Evolutionary conservation across 2,888 invertebrate species (phyloP).

Genomic region (Eilema griseolum): DNA sequence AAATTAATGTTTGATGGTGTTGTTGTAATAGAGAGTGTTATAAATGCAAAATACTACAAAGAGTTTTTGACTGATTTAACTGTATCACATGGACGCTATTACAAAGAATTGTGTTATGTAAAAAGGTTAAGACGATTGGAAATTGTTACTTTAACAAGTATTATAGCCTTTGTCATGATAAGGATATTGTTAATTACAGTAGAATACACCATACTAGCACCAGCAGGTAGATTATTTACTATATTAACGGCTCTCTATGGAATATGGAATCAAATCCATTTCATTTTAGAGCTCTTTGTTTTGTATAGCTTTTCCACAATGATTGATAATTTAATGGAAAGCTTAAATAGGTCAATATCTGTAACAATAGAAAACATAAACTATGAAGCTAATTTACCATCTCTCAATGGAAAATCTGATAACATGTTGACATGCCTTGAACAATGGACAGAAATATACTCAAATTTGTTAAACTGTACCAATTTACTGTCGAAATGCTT

Average conservation of each 20-base stretch:
- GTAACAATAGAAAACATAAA: not conserved
- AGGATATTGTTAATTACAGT: not conserved
- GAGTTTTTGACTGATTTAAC: not conserved
- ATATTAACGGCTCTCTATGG: not conserved
- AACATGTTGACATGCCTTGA: not conserved
- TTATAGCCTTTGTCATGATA: not conserved
- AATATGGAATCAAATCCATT: not conserved
- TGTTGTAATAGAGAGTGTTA: not conserved
- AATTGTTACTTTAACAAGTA: not conserved
- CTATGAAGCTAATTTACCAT: not conserved
- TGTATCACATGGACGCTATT: not conserved
- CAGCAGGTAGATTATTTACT: not conserved
- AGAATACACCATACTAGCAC: too few relatives aligned
- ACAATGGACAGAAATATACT: constrained; percentile 21
- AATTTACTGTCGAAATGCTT: constrained; percentile 18
- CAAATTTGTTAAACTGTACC: constrained; percentile 20
- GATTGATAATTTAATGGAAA: not conserved
- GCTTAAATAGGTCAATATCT: not conserved
- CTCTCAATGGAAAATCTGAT: not conserved
- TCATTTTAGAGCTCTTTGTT: not conserved
- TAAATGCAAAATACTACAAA: not conserved
- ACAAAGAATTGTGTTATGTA: not conserved
- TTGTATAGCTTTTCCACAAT: not conserved
- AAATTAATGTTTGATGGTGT: not conserved
- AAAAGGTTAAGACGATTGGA: not conserved